Percentiles rank a stretch among this genome's conserved stretches.
These are phyloP conservation scores for Branchinecta lindahli DNA, from an alignment of 1,140 invertebrate genomes.

Conservation along the genomic window DNA sequence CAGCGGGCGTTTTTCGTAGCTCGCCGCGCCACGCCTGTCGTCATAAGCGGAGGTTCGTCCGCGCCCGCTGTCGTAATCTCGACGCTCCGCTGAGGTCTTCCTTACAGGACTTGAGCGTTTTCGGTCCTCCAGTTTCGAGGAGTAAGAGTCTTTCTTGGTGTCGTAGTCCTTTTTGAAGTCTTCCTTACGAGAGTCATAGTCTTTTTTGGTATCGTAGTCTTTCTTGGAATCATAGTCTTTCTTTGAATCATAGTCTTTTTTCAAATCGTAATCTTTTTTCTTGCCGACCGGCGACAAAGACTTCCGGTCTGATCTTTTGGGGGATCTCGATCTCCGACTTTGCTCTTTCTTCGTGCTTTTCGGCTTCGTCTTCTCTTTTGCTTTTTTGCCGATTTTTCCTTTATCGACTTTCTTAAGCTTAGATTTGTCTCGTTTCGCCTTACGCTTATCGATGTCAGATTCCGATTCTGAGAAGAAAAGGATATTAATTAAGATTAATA, in stretches of 20 bases:
- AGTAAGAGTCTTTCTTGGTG: neutral
- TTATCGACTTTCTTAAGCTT: neutral
- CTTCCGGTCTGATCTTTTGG: neutral
- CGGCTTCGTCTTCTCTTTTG: neutral
- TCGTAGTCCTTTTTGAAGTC: neutral
- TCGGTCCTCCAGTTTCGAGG: neutral
- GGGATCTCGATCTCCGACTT: neutral
- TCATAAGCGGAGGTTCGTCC: neutral
- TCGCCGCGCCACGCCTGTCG: neutral
- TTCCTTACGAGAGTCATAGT: too few species aligned
- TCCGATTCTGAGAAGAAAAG: slow-evolving; percentile 2
- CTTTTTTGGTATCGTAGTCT: slow-evolving; percentile 2
- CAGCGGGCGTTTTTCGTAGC: neutral
- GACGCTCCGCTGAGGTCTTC: neutral
- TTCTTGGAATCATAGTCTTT: slow-evolving; percentile 1
- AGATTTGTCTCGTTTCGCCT: neutral
- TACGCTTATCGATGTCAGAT: neutral
- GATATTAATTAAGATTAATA: neutral
- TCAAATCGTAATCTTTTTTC: neutral
- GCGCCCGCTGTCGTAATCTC: neutral
- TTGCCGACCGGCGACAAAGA: neutral
- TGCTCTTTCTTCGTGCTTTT: neutral
- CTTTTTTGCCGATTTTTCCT: neutral
- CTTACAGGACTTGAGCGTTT: neutral
- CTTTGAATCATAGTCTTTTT: neutral